A percentile compares a stretch with the other conserved stretches of the same genome.
phyloP scores from a whole-genome alignment of 2,797 vertebrate species.

The Ataeniobius toweri region DNA sequence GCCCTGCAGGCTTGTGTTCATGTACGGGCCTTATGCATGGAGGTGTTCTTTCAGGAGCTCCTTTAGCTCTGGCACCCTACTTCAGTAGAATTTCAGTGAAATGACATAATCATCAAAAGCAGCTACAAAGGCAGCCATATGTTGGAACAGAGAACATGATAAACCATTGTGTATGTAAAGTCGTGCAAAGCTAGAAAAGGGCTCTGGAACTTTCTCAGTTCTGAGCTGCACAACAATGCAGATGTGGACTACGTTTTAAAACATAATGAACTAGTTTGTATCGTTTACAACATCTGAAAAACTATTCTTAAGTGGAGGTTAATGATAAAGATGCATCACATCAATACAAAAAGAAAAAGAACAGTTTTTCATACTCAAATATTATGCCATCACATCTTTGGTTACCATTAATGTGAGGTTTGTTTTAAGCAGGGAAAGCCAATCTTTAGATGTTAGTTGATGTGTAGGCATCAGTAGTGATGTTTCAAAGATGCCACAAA shows the following conservation, averaged over 20 bases:
- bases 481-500: background rate
- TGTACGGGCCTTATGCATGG: slow-evolving; percentile 46
- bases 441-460: background rate
- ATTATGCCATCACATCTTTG: background rate
- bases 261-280: background rate
- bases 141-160: slow-evolving; percentile 3
- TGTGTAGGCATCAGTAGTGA: background rate
- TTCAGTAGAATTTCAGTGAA: slow-evolving; percentile 41
- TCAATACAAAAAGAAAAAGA: background rate
- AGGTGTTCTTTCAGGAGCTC: slow-evolving; percentile 67
- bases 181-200: background rate
- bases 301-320: background rate
- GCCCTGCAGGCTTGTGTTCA: slow-evolving; percentile 60
- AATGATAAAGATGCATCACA: background rate
- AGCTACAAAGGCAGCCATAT: slow-evolving; percentile 18
- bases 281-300: background rate
- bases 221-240: too few species aligned
- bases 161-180: slow-evolving; percentile 1
- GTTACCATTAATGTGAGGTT: background rate
- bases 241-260: background rate
- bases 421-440: background rate
- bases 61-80: slow-evolving; percentile 47
- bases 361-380: background rate
- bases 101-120: slow-evolving; percentile 39
- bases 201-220: background rate